Base-by-base conservation (phyloP, 2,888 invertebrate genomes). In the Zhuqinia jingwanae region DNA sequence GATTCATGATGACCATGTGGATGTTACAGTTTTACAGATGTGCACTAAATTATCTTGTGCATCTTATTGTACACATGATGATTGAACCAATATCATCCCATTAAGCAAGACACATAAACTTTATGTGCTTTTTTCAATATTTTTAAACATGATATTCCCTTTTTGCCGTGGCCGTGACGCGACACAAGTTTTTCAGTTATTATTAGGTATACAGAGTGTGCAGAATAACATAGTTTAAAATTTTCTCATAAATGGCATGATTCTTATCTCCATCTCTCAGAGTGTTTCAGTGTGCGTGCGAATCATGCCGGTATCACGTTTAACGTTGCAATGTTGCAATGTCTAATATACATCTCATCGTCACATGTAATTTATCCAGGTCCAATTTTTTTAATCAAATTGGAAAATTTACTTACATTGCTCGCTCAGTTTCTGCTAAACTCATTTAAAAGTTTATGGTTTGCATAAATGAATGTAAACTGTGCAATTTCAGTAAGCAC, bases 281-380 rank as follows among this genome's bases (percentile, higher is more conserved):
- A 2, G 50, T 50, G 50, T 15, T 13, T n/a, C n/a, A n/a, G n/a
- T n/a, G n/a, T n/a, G n/a, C 50, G 50, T 50, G 50, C 13, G 58
- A 13, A 60, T 60, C 60, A 60, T 60, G 60, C 25, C 13, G 60
- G 27, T 11, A 27, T 60, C 60, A 60, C 60, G 60, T 60, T 60
- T 60, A 27, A 27, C 60, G 27, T 11, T 8, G 60, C 60, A 60
- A 50, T n/a, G n/a, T n/a, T n/a, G 50, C 50, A 50, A n/a, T n/a
- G n/a, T 13, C 60, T 27, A 27, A 27, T 60, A 2, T 27, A 13
- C 60, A 60, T 27, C 60, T 27, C 10, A 60, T 60, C 60, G 13
- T 60, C 60, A 60, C 60, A 60, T 60, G 60, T 27, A 27, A 27
- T 11, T 60, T 25, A 20, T 60, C 60, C 60, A 60, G 27, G 3